Percentiles rank a stretch among this genome's conserved stretches.
Evolutionary conservation across 2,888 invertebrate species (phyloP).

Genomic region (Agrotis exclamationis): DNA sequence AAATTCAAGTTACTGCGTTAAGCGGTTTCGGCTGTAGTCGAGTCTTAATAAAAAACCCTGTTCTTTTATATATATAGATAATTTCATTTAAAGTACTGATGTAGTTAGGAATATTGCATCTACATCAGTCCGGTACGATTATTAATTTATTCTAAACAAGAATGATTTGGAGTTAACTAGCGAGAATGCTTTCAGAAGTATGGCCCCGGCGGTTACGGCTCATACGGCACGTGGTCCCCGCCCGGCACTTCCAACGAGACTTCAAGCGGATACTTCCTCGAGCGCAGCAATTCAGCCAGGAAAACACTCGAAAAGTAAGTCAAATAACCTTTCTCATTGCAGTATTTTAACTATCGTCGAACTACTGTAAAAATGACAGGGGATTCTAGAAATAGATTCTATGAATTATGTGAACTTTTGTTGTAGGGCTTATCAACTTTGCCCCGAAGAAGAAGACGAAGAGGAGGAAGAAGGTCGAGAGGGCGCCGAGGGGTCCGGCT

Average conservation of each 20-base stretch:
- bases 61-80: too few species aligned
- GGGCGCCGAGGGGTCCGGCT: constrained; percentile 74
- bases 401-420: not conserved
- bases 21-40: too few species aligned
- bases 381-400: too few species aligned
- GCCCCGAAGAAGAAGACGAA: constrained; percentile 89
- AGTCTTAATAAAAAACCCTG: too few species aligned
- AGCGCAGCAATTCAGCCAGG: constrained; percentile 98
- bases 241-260: constrained; percentile 98
- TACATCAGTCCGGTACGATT: too few species aligned
- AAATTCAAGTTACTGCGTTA: too few species aligned
- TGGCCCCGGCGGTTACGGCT: constrained; percentile 92
- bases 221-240: constrained; percentile 98
- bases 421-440: constrained; percentile 86
- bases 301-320: constrained; percentile 93
- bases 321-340: not conserved
- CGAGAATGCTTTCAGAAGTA: constrained; percentile 83
- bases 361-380: too few species aligned
- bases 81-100: too few species aligned
- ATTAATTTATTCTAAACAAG: not conserved
- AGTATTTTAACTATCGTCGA: not conserved
- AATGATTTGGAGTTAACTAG: constrained; percentile 40
- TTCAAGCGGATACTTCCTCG: constrained; percentile 98
- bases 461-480: constrained; percentile 85
- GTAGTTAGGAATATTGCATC: too few species aligned